Base-by-base conservation (phyloP, 2,797 vertebrate genomes). In the Onychomys arenicola region DNA sequence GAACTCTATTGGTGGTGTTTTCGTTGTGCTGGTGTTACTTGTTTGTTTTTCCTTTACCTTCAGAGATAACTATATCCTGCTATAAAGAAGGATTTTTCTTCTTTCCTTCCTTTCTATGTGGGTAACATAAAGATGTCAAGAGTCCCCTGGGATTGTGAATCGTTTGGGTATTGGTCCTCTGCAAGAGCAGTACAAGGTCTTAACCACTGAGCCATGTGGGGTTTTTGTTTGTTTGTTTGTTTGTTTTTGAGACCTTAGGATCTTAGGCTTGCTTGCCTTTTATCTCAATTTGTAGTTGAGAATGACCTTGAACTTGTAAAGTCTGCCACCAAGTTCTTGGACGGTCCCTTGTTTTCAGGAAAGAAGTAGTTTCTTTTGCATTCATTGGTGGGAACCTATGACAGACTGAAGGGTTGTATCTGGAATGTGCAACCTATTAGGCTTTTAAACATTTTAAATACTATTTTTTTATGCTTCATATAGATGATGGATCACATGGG, bases 401-500 rank as follows among this genome's bases (percentile, higher is more conserved):
- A 23, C 49, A 93, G 27, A 91, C 25, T 81, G 81, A 91, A 77
- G 32, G 19, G 80, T 76, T 91, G 80, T 91, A 71, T 96, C 67
- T 97, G 73, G 40, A 90, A n/a, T 12, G 0, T 96, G 34, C 19
- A 85, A 80, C 71, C 71, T 98, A 94, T 85, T 96, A 94, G 78
- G 43, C 34, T 96, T 89, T 73, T 96, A 95, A 96, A 95, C 95
- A 90, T 80, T 96, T 97, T 97, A 83, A 92, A 97, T 97, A 95
- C 73, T 97, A 75, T 96, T 96, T 96, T 5, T 67, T 1, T 98
- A 97, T 0, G 96, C 91, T 98, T 98, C 77, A 94, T 98, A 87
- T 98, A 99, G 99, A 99, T 99, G 99, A 99, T 99, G 99, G 99
- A 99, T 98, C 99, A 99, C 99, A 99, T 99, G 99, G 99, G 99